Evolutionary conservation across 1,140 invertebrate species (phyloP).

Genomic region (Microvelia longipes): DNA sequence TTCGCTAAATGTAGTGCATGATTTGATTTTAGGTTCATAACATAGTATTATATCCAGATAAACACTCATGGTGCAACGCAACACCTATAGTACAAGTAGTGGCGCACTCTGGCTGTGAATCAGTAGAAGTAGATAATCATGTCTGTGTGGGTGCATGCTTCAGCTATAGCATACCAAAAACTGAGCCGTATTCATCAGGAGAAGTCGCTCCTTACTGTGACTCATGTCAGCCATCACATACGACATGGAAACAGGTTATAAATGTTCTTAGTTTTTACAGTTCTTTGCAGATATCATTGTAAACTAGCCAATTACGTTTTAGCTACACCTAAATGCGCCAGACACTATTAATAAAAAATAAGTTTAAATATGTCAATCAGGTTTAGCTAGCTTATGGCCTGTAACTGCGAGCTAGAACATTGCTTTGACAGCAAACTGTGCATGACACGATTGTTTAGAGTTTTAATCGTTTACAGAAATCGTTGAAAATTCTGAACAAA

Average conservation of each 20-base stretch:
- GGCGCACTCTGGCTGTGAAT: constrained; percentile 40
- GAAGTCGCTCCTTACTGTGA: constrained; percentile 51
- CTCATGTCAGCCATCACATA: constrained; percentile 44
- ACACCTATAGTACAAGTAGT: constrained; percentile 49
- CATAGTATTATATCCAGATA: constrained; percentile 47
- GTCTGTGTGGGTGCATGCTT: constrained; percentile 53
- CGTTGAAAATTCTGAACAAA: too few relatives aligned
- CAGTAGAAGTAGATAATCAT: constrained; percentile 47
- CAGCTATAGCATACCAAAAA: constrained; percentile 49
- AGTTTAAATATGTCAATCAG: too few relatives aligned
- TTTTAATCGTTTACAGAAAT: too few relatives aligned
- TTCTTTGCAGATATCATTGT: too few relatives aligned
- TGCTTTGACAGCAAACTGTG: too few relatives aligned
- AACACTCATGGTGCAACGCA: constrained; percentile 52
- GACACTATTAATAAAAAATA: too few relatives aligned
- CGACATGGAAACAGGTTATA: constrained; percentile 45
- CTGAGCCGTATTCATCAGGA: constrained; percentile 44
- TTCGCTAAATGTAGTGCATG: neutral
- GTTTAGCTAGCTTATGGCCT: too few relatives aligned
- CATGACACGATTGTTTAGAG: too few relatives aligned
- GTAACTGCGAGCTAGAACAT: too few relatives aligned
- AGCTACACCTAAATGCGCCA: too few relatives aligned
- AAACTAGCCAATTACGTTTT: too few relatives aligned
- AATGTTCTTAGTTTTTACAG: too few relatives aligned
- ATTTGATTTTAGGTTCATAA: constrained; percentile 40